Base-by-base conservation (phyloP, 2,113 vertebrate genomes). In the Nycticebus coucang region DNA sequence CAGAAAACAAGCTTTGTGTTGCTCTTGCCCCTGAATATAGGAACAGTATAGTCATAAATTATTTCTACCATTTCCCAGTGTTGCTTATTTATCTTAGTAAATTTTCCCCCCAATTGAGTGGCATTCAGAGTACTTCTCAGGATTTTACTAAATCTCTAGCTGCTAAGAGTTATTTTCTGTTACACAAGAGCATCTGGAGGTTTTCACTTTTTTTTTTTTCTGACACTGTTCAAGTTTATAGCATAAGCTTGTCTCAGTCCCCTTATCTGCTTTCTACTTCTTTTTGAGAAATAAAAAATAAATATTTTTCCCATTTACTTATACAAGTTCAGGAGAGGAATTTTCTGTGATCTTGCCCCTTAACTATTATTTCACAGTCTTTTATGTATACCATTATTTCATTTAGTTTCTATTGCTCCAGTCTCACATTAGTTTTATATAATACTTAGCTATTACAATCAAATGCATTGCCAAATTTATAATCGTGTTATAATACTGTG, bases 381-480 rank as follows among this genome's bases (percentile, higher is more conserved):
- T 92, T 22, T 86, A 24, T 62, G 11, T 50, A 8, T 37, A 53
- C 66, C 14, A 72, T 85, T 93, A 85, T 59, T 84, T 80, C 33
- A 85, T 78, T 82, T 68, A 60, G 35, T 50, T 84, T 81, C 69
- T 85, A 66, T 77, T 84, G 84, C n/a, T 90, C 1, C 9, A 94
- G 80, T 22, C 2, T 87, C 74, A 55, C 33, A 55, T 62, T 96
- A 85, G 35, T 87, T 90, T 96, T 71, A 2, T 33, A 7, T 26
- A 94, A 30, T 45, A 75, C n/a, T 88, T 89, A 87, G 7, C 9
- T 79, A 92, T 62, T 93, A 94, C 6, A 94, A 60, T 85, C 18
- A 91, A 93, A 85, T 72, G 10, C 19, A 55, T 22, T 83, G 28
- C 1, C 35, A 94, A 87, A 84, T 87, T 68, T 80, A 77, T 87